Conservation (phyloP, 2,797 vertebrate genomes). For the Enteromius paludinosus region DNA sequence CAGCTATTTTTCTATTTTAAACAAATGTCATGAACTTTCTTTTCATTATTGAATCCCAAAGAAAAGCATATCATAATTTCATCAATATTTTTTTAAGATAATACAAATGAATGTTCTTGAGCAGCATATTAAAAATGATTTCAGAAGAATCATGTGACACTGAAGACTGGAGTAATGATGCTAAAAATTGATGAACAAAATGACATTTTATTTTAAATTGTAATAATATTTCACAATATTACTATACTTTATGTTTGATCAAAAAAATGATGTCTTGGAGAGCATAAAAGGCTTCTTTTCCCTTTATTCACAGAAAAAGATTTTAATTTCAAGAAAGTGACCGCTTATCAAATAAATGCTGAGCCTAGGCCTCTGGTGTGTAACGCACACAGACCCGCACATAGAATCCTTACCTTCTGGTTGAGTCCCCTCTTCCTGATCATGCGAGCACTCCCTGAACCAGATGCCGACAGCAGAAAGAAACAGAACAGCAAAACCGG, state of each 20-base stretch:
- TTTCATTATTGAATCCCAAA: not conserved
- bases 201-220: not conserved
- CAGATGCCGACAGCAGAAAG: conserved; percentile 72
- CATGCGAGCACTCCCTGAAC: conserved; percentile 64
- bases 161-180: not conserved
- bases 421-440: conserved; percentile 79
- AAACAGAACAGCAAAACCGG: conserved; percentile 71
- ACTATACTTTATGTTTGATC: no score
- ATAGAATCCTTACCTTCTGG: conserved; percentile 75
- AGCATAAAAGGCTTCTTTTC: not conserved
- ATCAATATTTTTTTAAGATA: not conserved
- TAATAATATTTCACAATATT: not conserved
- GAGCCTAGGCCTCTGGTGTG: not conserved
- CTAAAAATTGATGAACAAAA: not conserved
- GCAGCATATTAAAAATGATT: not conserved
- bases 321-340: not conserved
- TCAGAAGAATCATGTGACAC: not conserved
- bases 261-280: not conserved
- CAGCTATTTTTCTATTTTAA: not conserved
- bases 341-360: not conserved
- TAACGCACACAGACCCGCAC: conserved; percentile 29
- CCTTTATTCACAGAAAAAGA: no score
- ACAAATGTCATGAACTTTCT: not conserved
- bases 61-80: not conserved
- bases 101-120: not conserved